Evolutionary conservation across 2,113 vertebrate species (phyloP), one percentile per base, ranked within the genome.

Genomic region (Dasyurus viverrinus): DNA sequence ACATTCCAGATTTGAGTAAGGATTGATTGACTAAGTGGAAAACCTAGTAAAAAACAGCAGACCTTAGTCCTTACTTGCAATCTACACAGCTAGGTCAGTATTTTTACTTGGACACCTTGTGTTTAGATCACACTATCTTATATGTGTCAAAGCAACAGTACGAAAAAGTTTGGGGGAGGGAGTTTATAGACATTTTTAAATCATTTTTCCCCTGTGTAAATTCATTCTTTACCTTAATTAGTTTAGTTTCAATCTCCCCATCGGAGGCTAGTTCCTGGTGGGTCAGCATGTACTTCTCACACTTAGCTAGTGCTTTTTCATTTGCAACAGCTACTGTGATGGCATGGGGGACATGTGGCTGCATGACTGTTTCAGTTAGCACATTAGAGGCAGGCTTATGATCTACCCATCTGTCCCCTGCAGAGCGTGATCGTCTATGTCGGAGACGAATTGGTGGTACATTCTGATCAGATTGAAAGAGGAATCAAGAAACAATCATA

Each of bases 191-290:
- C 68, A 90, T 92, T 90, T 54, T 90, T 16, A 11, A 27, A 54
- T 68, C 54, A 94, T 89, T 95, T 57, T 95, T 42, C 57, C 94
- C 84, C 93, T 91, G 52, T 92, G 90, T 52, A 92, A 53, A 55
- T 53, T 6, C 27, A 68, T 54, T 94, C 57, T 97, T 98, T 98
- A 99, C 99, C 99, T 99, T 99, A 91, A 99, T 99, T 6, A 99
- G 98, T 47, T 99, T 99, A 93, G 99, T 99, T 93, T 99, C 99
- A 95, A 99, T 99, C 98, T 99, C 99, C 10, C 99, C 99, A 93
- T 99, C 99, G 0, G 99, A 99, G 55, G 99, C 99, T 53, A 99
- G 97, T 98, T 99, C 99, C 98, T 99, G 99, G 98, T 99, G 99
- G 0, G 99, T 99, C 96, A 99, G 98, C 98, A 99, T 99, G n/a